Base-by-base conservation (phyloP, 2,888 invertebrate genomes). In the Troides oblongomaculatus region DNA sequence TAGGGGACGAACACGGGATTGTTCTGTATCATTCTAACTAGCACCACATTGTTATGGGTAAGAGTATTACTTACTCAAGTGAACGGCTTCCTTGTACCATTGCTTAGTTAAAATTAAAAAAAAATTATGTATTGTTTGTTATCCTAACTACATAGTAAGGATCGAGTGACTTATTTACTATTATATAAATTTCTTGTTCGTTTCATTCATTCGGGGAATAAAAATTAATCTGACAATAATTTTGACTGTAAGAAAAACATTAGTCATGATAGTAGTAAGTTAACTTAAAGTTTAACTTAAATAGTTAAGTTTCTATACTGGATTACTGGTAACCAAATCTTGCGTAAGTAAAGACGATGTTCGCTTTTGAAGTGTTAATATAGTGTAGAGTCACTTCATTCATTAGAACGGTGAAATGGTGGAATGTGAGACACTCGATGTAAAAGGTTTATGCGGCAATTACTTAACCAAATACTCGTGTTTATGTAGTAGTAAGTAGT, bases 381-480 rank as follows among this genome's bases (percentile, higher is more conserved):
- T n/a, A 56, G 53, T 66, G 53, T 30, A 53, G 18, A 53, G 39
- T 57, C 21, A 39, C 8, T 56, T 39, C n/a, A 43, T 58, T 67
- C 62, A 23, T 53, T 60, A 21, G 39, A 23, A 23, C 14, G 23
- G 56, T 39, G 14, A 56, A 39, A 67, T 62, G 39, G 18, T 53
- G 62, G 56, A 21, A 58, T 23, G 57, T 25, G 57, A 25, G 63
- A 53, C 23, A n/a, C 57, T 43, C n/a, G 67, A 60, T 50, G 62
- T 30, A 46, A 46, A 39, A 64, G 68, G 59, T 64, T 60, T 53
- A 39, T 43, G 60, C 64, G 60, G 60, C 59, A 69, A 64, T 69
- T 60, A 59, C 68, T 53, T 53, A 64, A 61, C 60, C 64, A 69
- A 69, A 64, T 53, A 69, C 53, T 64, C n/a, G 53, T 43, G 65